Evolutionary conservation across 2,113 vertebrate species (phyloP).

Genomic region (Pantherophis guttatus): DNA sequence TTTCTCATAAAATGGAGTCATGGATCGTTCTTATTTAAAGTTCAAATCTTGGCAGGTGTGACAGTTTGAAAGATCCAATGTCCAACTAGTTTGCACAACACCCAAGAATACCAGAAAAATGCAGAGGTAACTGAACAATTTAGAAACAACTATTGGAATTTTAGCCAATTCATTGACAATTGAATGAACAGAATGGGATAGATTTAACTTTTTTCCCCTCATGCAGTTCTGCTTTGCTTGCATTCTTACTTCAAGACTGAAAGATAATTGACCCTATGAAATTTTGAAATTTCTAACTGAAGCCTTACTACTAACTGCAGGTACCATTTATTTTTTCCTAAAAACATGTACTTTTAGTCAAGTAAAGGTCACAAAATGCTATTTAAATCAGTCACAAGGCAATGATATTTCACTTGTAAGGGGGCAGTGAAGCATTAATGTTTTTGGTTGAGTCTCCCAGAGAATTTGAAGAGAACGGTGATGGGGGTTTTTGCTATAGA

Average conservation of each 20-base stretch:
- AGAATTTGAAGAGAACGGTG: constrained; percentile 6
- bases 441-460: neutral
- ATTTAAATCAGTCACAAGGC: constrained; percentile 26
- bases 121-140: neutral
- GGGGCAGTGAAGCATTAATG: constrained; percentile 27
- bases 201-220: neutral
- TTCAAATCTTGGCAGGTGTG: neutral
- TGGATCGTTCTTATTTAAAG: no score
- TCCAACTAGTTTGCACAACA: neutral
- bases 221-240: neutral
- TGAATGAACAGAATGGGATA: neutral
- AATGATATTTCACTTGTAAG: constrained; percentile 19
- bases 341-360: constrained; percentile 17
- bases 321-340: constrained; percentile 1
- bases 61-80: neutral
- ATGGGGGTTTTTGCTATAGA: neutral
- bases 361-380: constrained; percentile 26
- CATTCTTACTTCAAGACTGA: neutral
- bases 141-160: neutral
- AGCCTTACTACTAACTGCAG: neutral
- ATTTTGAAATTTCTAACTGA: neutral
- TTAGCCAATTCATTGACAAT: neutral
- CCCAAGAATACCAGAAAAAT: neutral
- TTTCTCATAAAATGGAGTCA: no score
- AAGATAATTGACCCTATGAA: neutral